Evolutionary conservation across 2,888 invertebrate genomes (phyloP).

Genomic region (Sesia apiformis): DNA sequence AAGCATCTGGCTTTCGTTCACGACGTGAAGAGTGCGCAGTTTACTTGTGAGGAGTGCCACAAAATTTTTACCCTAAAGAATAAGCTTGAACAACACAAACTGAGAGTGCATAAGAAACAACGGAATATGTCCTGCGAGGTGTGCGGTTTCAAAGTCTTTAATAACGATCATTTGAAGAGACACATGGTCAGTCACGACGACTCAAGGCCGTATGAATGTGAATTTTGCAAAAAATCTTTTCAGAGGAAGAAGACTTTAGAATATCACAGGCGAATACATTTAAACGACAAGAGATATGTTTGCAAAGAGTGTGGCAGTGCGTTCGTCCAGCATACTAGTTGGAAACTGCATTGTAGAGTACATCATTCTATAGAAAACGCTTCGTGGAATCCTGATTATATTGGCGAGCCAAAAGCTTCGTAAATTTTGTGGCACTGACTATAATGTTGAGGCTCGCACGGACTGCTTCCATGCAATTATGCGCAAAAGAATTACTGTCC

Average conservation of each 20-base stretch:
- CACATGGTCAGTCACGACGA: conserved; percentile 74
- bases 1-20: conserved; percentile 47
- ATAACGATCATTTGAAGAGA: conserved; percentile 56
- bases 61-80: conserved; percentile 38
- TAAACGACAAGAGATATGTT: conserved; percentile 67
- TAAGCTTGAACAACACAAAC: conserved; percentile 36
- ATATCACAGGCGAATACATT: conserved; percentile 70
- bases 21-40: conserved; percentile 39
- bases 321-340: conserved; percentile 72
- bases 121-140: conserved; percentile 41
- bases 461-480: too few relatives aligned
- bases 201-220: conserved; percentile 70
- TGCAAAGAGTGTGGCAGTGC: conserved; percentile 71
- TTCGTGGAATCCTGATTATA: neutral
- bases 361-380: conserved; percentile 42
- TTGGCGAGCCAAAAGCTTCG: too few relatives aligned
- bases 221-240: conserved; percentile 72
- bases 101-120: conserved; percentile 46
- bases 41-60: conserved; percentile 43
- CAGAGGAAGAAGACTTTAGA: conserved; percentile 72
- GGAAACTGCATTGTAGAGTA: conserved; percentile 70
- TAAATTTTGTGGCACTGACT: too few relatives aligned
- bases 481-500: too few relatives aligned
- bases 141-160: conserved; percentile 51
- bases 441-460: too few relatives aligned